Conservation (phyloP, 2,797 vertebrate genomes). For the Echeneis naucrates region DNA sequence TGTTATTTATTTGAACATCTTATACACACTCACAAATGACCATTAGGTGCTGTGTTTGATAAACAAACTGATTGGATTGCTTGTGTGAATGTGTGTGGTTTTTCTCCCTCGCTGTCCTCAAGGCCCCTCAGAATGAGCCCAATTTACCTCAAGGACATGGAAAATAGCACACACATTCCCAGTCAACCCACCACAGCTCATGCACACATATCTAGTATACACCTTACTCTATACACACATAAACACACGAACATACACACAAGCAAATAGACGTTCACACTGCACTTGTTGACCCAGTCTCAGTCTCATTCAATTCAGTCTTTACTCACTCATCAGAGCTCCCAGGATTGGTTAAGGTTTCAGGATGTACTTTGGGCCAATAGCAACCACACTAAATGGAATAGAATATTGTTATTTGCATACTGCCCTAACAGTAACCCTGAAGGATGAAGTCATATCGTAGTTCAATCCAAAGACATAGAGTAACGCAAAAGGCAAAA, state of each 20-base stretch:
- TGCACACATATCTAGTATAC: slow-evolving; percentile 27
- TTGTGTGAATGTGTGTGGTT: slow-evolving; percentile 81
- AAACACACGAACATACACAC: slow-evolving; percentile 40
- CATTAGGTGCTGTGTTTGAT: slow-evolving; percentile 87
- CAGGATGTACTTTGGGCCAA: slow-evolving; percentile 63
- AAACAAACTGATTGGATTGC: slow-evolving; percentile 89
- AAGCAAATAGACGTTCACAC: slow-evolving; percentile 38
- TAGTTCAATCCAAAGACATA: slow-evolving; percentile 57
- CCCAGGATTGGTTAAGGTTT: slow-evolving; percentile 66
- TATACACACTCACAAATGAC: slow-evolving; percentile 84
- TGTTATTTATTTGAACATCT: slow-evolving; percentile 85
- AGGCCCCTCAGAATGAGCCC: slow-evolving; percentile 65
- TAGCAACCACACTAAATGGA: slow-evolving; percentile 67
- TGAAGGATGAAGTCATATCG: slow-evolving; percentile 65
- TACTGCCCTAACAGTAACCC: slow-evolving; percentile 70
- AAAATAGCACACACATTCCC: slow-evolving; percentile 58
- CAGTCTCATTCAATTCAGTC: slow-evolving; percentile 66
- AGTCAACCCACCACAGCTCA: slow-evolving; percentile 34
- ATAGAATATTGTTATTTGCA: slow-evolving; percentile 74
- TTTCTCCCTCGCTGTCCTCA: slow-evolving; percentile 74
- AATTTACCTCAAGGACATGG: slow-evolving; percentile 79
- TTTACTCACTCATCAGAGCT: slow-evolving; percentile 68
- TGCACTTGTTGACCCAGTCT: slow-evolving; percentile 69
- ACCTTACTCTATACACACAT: slow-evolving; percentile 36
- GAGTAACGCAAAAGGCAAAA: slow-evolving; percentile 53